Conservation (phyloP, 2,888 invertebrate genomes). For the Darwinula stevensoni region DNA sequence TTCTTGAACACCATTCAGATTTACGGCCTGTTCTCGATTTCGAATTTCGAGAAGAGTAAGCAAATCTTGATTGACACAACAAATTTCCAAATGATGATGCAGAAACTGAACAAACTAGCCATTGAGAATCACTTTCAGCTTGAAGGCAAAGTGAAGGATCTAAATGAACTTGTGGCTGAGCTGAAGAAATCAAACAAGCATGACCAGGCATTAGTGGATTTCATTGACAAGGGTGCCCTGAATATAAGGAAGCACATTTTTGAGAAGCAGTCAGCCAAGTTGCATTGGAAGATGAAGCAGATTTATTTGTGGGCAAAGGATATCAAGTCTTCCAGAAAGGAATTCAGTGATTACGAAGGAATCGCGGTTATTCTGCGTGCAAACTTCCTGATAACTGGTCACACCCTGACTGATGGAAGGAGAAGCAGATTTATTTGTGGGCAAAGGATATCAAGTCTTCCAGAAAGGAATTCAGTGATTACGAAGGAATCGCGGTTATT, state of each 20-base stretch:
- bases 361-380: conserved; percentile 1
- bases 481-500: conserved; percentile 1
- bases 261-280: neutral
- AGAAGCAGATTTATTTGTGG: conserved; percentile 2
- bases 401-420: conserved; percentile 1
- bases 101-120: conserved; percentile 2
- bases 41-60: neutral
- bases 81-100: conserved; percentile 1
- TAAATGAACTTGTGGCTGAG: conserved; percentile 1
- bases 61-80: neutral
- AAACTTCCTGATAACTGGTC: neutral
- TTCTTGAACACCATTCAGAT: conserved; percentile 1
- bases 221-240: conserved; percentile 2
- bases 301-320: conserved; percentile 1
- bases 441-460: neutral
- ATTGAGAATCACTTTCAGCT: conserved; percentile 2
- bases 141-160: neutral
- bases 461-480: neutral
- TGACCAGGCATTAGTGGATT: neutral
- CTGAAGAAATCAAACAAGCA: conserved; percentile 2
- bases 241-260: neutral
- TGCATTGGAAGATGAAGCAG: neutral
- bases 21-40: conserved; percentile 1
- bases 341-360: conserved; percentile 2
- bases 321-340: neutral